Conservation (phyloP, 2,888 invertebrate genomes). For the Pristionchus exspectatus region DNA sequence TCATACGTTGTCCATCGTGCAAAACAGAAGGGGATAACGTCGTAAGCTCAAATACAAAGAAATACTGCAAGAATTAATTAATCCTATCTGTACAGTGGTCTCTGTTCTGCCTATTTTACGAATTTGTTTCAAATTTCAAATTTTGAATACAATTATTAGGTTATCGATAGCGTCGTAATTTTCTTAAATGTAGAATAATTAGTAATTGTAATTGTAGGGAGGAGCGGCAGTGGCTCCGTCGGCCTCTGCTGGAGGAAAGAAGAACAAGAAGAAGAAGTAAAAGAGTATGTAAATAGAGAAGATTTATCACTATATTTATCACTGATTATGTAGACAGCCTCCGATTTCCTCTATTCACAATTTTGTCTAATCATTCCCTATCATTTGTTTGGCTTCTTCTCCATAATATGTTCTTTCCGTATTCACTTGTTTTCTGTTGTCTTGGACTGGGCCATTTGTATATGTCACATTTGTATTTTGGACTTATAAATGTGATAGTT, state of each 20-base stretch:
- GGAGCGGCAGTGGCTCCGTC: background rate
- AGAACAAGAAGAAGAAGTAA: constrained; percentile 46
- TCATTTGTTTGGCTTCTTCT: constrained; percentile 6
- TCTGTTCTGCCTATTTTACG: background rate
- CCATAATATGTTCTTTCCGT: background rate
- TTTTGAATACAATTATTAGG: background rate
- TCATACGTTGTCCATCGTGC: background rate
- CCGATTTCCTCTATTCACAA: background rate
- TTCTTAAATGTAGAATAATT: background rate
- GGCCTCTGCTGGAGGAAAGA: constrained; percentile 37
- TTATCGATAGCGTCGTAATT: too few species aligned
- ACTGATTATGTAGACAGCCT: background rate
- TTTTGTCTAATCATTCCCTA: constrained; percentile 14
- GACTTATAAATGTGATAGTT: background rate
- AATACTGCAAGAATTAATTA: background rate
- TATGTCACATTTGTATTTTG: background rate
- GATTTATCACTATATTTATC: constrained; percentile 9
- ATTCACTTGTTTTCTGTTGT: constrained; percentile 16
- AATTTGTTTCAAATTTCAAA: background rate
- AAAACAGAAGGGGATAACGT: constrained; percentile 7
- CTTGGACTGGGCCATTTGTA: constrained; percentile 16
- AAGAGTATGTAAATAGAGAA: constrained; percentile 19
- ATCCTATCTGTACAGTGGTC: background rate
- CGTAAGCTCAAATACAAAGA: background rate
- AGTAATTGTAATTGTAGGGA: background rate